phyloP scores from a whole-genome alignment of 2,113 vertebrate species.

The Lucifuga dentata region DNA sequence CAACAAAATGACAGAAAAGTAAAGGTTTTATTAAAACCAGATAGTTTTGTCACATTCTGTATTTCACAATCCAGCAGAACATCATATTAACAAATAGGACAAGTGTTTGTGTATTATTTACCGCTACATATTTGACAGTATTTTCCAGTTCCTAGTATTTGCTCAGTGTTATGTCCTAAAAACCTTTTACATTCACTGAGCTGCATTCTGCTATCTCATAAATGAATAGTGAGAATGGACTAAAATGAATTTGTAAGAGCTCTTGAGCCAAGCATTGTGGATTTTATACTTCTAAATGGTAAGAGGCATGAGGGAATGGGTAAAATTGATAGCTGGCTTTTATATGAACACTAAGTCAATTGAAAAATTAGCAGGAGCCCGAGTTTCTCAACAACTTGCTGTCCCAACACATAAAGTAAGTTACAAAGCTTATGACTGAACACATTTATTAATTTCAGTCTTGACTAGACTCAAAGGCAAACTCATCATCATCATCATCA shows the following conservation, averaged over 20 bases:
- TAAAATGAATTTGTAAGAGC: constrained; percentile 22
- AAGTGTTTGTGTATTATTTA: background rate
- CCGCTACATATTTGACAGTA: background rate
- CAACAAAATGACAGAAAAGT: background rate
- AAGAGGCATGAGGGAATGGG: constrained; percentile 16
- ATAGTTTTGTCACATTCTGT: background rate
- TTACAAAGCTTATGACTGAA: too few relatives aligned
- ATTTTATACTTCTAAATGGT: constrained; percentile 20
- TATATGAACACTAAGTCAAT: constrained; percentile 7
- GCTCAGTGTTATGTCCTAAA: background rate
- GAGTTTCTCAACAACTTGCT: background rate
- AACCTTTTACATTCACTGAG: constrained; percentile 22
- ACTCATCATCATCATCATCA: too few relatives aligned
- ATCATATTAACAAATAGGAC: background rate
- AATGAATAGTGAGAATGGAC: constrained; percentile 7
- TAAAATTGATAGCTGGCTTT: background rate
- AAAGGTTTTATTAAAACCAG: background rate
- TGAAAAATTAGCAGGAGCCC: background rate
- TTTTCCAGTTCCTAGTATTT: background rate
- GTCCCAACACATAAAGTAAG: background rate
- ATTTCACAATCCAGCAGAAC: background rate
- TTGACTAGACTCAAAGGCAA: background rate
- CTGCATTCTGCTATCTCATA: constrained; percentile 11
- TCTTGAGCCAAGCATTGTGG: constrained; percentile 24
- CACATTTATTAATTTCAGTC: too few relatives aligned